Percentiles rank a stretch among this genome's conserved stretches.
Conservation (phyloP, 2,113 vertebrate genomes). For the Taurulus bubalis region DNA sequence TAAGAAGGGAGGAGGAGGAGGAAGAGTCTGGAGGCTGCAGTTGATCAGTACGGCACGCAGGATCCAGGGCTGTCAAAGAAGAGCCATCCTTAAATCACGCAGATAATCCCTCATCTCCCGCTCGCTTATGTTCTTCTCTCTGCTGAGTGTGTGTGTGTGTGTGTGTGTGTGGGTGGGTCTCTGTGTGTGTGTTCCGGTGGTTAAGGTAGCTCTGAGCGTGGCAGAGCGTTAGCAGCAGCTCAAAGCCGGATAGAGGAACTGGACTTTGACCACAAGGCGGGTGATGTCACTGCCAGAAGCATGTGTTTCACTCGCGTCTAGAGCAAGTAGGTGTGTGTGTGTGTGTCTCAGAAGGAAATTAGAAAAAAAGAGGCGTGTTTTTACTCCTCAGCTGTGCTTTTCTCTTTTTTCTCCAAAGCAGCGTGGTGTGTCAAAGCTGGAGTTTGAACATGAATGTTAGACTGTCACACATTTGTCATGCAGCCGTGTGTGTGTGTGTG, state of each 20-base stretch:
- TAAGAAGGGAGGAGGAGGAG: not conserved
- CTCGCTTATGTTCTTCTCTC: constrained; percentile 26
- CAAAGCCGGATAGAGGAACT: constrained; percentile 83
- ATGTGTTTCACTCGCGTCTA: constrained; percentile 68
- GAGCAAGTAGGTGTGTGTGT: constrained; percentile 12
- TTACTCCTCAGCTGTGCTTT: constrained; percentile 63
- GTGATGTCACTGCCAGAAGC: constrained; percentile 83
- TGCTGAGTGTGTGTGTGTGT: constrained; percentile 28
- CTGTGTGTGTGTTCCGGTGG: constrained; percentile 26
- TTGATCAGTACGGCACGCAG: constrained; percentile 5
- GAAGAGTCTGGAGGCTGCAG: constrained; percentile 28
- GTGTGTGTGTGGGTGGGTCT: constrained; percentile 41
- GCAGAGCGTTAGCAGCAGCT: constrained; percentile 55
- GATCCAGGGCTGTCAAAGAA: constrained; percentile 56
- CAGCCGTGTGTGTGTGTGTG: not conserved
- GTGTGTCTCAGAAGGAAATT: constrained; percentile 24
- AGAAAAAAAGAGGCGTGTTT: constrained; percentile 48
- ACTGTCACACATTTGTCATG: constrained; percentile 47
- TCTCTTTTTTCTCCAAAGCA: constrained; percentile 28
- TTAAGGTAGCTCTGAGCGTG: constrained; percentile 52
- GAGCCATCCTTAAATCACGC: constrained; percentile 61
- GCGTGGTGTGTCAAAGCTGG: constrained; percentile 17
- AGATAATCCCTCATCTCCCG: constrained; percentile 68
- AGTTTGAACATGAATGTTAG: constrained; percentile 32
- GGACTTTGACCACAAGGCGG: constrained; percentile 85